A percentile compares a stretch with the other conserved stretches of the same genome.
Conservation (phyloP, 2,113 vertebrate species). For the Rhagologus leucostigma region DNA sequence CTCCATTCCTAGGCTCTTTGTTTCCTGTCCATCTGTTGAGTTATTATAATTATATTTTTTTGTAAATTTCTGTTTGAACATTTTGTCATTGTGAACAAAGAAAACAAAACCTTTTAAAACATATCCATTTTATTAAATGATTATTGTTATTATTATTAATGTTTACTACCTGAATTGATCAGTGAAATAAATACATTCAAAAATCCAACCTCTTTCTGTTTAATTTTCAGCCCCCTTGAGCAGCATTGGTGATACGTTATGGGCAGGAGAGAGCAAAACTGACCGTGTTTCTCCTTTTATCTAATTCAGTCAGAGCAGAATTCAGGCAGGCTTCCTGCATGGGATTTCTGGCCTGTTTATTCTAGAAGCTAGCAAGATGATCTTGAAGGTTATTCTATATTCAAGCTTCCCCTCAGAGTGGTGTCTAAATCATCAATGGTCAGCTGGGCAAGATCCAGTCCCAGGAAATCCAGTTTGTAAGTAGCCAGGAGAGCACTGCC, state of each 20-base stretch:
- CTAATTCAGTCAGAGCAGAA: not conserved
- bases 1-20: constrained; percentile 32
- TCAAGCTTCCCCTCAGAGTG: not conserved
- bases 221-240: not conserved
- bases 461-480: not conserved
- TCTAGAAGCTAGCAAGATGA: not conserved
- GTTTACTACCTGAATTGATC: constrained; percentile 71
- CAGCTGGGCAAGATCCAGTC: not conserved
- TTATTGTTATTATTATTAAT: constrained; percentile 64
- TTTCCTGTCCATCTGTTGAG: constrained; percentile 16
- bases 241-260: not conserved
- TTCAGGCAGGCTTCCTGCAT: not conserved
- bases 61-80: constrained; percentile 67
- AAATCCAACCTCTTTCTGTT: not conserved
- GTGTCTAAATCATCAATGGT: not conserved
- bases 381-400: not conserved
- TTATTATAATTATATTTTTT: constrained; percentile 39
- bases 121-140: constrained; percentile 71
- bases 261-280: not conserved
- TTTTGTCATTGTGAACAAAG: constrained; percentile 67
- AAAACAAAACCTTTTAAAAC: constrained; percentile 60
- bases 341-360: not conserved
- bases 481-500: not conserved
- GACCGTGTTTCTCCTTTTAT: not conserved
- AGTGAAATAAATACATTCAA: constrained; percentile 63